Base-by-base conservation (phyloP, 1,140 invertebrate genomes). In the Saccostrea glomerata region DNA sequence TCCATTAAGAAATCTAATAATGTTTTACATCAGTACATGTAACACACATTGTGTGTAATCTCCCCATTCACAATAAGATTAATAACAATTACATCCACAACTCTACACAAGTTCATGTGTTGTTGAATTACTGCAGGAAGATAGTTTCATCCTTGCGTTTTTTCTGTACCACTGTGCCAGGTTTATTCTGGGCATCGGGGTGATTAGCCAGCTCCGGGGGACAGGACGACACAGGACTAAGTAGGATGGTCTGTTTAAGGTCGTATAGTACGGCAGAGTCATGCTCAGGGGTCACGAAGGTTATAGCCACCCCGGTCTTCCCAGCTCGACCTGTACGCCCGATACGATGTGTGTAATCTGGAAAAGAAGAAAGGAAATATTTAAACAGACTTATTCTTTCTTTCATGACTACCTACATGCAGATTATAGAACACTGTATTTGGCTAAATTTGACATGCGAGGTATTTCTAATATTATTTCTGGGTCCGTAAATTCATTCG, bases 321-420 rank as follows among this genome's bases (percentile, higher is more conserved):
- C 99, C 99, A 20, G 99, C 99, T 96, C 99, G 97, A 93, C 99
- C 99, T 0, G 99, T 99, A 96, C 99, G 97, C 94, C 99, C 99
- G 94, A 99, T 99, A 96, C 99, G 97, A 97, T 99, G 99, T 0
- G 98, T 99, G 93, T 99, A 99, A 96, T 99, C 99, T 97, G 94
- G 77, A 96, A 96, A 92, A 91, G 89, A 77, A 82, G 7, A 87
- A 66, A 86, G 82, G 0, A 23, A n/a, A 23, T 11, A 58, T 85
- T 17, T 58, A 66, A 23, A 66, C 7, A 66, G 23, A 20, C 23
- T 66, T 66, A 2, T 23, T 20, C 60, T 17, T n/a, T 66, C 15
- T 20, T 1, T 20, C 60, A n/a, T 66, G 60, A 20, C 13, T 5
- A 66, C 47, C 47, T 47, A 47, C 5, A 47, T 47, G 1, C 0